Evolutionary conservation across 2,888 invertebrate species (phyloP), one percentile per base, ranked within the genome.

Genomic region (Synergus umbraculus): DNA sequence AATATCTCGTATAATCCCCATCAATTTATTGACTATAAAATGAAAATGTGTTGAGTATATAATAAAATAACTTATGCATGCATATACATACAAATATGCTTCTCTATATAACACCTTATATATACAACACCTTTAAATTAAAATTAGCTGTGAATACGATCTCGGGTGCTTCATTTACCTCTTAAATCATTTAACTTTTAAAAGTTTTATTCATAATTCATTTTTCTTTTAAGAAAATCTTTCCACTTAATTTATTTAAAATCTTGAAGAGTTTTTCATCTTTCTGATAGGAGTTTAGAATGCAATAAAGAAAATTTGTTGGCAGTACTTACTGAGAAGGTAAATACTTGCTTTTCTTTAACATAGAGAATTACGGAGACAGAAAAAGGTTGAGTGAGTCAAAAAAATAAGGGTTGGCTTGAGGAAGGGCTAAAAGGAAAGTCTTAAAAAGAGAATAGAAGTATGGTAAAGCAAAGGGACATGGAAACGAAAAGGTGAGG

Each of bases 371-470:
- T 22, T 22, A 46, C 67, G 12, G 18, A 44, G n/a, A 73, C 43
- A 15, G 37, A 37, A 54, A 49, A n/a, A 37, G 73, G 49, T 37
- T 37, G 73, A 12, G 73, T 13, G 73, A 73, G 49, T 54, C 29
- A n/a, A 73, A 73, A 73, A 73, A 73, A 73, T 73, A 73, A 73
- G 37, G 73, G 73, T 29, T 54, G 37, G 54, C n/a, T 54, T 54
- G 69, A 49, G 18, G 46, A 67, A 60, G 43, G 10, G 37, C 29
- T 41, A 22, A 44, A 73, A 60, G 76, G 46, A 46, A 44, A 44
- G 10, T 44, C 22, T 15, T 18, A 22, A 63, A 44, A 37, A 67
- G 67, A 4, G 9, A 41, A 69, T 49, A 44, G 13, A 73, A 73
- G 69, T 29, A 64, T 15, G 46, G 64, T 65, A 13, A 66, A 65